Conservation (phyloP, 2,888 invertebrate species). For the Diogma glabrata region DNA sequence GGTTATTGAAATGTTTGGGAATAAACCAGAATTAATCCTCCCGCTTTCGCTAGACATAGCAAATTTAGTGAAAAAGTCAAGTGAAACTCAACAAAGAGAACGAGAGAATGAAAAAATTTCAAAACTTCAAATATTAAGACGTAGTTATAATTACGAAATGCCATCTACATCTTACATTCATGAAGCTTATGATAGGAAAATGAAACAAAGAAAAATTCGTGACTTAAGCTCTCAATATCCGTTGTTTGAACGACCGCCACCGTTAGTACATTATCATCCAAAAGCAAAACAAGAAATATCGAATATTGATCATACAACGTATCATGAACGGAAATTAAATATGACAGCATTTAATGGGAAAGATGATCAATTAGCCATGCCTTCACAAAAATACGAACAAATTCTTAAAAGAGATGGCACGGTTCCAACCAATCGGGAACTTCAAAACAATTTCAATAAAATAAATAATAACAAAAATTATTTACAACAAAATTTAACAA, state of each 20-base stretch:
- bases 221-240: not conserved
- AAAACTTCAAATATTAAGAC: slow-evolving; percentile 33
- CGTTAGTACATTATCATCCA: slow-evolving; percentile 9
- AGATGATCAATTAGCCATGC: slow-evolving; percentile 14
- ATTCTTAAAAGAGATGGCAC: not conserved
- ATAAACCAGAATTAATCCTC: slow-evolving; percentile 45
- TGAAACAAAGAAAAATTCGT: slow-evolving; percentile 11
- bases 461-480: not conserved
- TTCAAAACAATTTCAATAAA: no score
- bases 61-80: slow-evolving; percentile 35
- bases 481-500: slow-evolving; percentile 7
- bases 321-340: slow-evolving; percentile 17
- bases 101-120: slow-evolving; percentile 29
- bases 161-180: slow-evolving; percentile 3
- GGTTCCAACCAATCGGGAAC: not conserved
- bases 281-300: not conserved
- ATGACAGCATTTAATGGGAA: slow-evolving; percentile 13
- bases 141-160: slow-evolving; percentile 29
- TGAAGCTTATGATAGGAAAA: slow-evolving; percentile 2
- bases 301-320: slow-evolving; percentile 10
- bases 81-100: slow-evolving; percentile 25
- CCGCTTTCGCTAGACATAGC: slow-evolving; percentile 55
- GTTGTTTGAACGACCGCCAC: not conserved
- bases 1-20: slow-evolving; percentile 48
- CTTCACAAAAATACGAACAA: slow-evolving; percentile 10